A percentile compares a stretch with the other conserved stretches of the same genome.
Evolutionary conservation across 2,797 vertebrate genomes (phyloP).

Genomic region (Eupleurogrammus muticus): DNA sequence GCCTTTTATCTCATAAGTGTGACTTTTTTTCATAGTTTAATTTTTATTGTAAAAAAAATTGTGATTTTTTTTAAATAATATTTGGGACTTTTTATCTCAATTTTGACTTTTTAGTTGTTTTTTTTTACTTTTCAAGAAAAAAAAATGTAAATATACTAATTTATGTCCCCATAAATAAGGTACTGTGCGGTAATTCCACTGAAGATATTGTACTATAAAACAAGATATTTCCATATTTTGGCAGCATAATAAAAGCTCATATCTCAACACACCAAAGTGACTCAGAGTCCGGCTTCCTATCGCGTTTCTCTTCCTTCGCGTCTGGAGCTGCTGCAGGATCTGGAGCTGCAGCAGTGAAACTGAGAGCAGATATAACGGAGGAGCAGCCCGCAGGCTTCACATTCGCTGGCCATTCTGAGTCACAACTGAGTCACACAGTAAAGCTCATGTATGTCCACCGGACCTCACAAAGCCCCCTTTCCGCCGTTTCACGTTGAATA

Average conservation of each 20-base stretch:
- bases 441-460: slow-evolving; percentile 25
- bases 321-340: no score
- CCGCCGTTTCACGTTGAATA: slow-evolving; percentile 12
- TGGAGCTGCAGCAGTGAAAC: neutral
- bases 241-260: neutral
- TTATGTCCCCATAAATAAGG: no score
- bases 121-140: no score
- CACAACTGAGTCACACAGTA: slow-evolving; percentile 35
- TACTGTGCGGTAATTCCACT: no score
- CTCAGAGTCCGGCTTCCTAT: neutral
- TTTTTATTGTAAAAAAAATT: no score
- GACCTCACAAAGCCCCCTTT: slow-evolving; percentile 18
- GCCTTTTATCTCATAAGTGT: no score
- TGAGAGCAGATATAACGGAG: slow-evolving; percentile 26
- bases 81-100: no score
- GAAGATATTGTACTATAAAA: no score
- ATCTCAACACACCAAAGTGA: neutral
- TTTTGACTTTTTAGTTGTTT: no score
- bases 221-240: neutral
- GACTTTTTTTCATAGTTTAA: no score
- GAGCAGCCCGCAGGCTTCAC: slow-evolving; percentile 18
- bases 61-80: no score
- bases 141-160: no score
- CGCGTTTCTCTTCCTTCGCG: neutral
- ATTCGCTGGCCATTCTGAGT: slow-evolving; percentile 20